These are phyloP conservation scores for Coenonympha arcania DNA, from an alignment of 2,888 invertebrate species.

Conservation along the genomic window DNA sequence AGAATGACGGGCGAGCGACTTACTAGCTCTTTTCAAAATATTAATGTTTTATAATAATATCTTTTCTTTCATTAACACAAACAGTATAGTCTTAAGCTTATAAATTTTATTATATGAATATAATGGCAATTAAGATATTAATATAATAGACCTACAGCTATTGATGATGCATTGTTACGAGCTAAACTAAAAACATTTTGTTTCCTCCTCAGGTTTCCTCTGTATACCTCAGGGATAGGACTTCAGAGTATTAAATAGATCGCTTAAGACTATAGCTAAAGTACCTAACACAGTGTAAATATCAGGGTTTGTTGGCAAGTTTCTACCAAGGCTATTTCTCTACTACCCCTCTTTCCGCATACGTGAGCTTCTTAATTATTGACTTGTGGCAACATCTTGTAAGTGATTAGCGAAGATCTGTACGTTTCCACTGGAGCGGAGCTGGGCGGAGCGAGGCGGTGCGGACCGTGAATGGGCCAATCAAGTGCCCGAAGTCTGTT, in stretches of 20 bases:
- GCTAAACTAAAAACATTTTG: not conserved
- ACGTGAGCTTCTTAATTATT: constrained; percentile 54
- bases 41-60: no score
- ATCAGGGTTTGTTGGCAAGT: constrained; percentile 45
- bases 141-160: constrained; percentile 32
- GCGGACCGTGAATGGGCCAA: no score
- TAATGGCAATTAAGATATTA: no score
- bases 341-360: constrained; percentile 44
- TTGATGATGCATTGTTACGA: not conserved
- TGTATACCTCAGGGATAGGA: constrained; percentile 13
- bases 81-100: no score
- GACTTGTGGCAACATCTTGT: constrained; percentile 20
- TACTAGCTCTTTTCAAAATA: no score
- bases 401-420: not conserved
- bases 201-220: constrained; percentile 16
- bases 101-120: no score
- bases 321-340: constrained; percentile 47
- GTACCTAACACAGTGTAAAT: constrained; percentile 45
- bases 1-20: no score
- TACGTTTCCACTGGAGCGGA: no score
- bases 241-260: constrained; percentile 19
- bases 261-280: constrained; percentile 32
- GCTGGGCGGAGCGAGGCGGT: no score
- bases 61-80: no score
- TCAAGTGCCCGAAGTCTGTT: no score